Base-by-base conservation (phyloP, 2,797 vertebrate species). In the Chiloscyllium punctatum region DNA sequence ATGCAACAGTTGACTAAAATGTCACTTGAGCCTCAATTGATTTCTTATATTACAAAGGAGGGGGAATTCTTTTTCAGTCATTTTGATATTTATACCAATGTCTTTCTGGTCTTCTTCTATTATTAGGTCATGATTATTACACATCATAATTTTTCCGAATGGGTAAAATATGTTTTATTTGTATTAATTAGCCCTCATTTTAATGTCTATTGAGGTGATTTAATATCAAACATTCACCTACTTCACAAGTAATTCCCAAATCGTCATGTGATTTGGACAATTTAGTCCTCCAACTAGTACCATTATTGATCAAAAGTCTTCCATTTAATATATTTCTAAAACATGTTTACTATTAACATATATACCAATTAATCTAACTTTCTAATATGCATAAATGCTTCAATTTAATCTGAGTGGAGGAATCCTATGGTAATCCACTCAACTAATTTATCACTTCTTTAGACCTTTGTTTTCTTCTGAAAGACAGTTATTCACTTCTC, bases 1-100 rank as follows among this genome's bases (percentile, higher is more conserved):
- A 53, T 71, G 94, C 94, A 94, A 94, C 94, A 72, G 69, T 74
- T 94, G 42, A 74, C 69, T 72, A 71, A 94, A 74, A 94, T 51
- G 71, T 94, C 27, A 94, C 53, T 48, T 94, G 94, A 27, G 16
- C 51, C 4, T 33, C 94, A 74, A 94, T 74, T 94, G 68, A 53
- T 74, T 74, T 69, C 66, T 92, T 21, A 25, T 13, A 92, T 21
- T 69, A 25, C 6, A 69, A 9, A 9, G 66, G 37, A 9, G 88
- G 16, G 57, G 21, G 23, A 4, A 69, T 92, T 92, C 13, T 62
- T 69, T 92, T 69, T 9, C 42, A 51, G 66, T 3, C 21, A 69
- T 42, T 92, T 69, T 69, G 6, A 18, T 48, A 84, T 84, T 42
- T 42, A 25, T 37, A 68, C 23, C 69, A 18, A 33, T 53, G 51